These are phyloP conservation scores for Caenorhabditis macrosperma DNA, from an alignment of 2,888 invertebrate genomes.

Conservation along the genomic window DNA sequence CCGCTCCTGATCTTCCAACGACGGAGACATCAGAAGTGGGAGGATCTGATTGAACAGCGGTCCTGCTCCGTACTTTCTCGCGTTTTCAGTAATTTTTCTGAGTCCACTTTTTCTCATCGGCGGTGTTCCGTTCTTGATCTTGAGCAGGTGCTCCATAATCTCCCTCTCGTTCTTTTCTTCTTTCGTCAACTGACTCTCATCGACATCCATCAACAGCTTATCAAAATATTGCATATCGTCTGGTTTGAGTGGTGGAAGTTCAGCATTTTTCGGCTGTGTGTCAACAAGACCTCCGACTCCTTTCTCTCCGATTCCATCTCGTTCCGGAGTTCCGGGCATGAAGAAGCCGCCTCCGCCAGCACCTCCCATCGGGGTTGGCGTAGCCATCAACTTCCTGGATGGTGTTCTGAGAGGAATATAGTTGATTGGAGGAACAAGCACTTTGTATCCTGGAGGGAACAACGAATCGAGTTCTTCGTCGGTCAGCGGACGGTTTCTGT, in stretches of 20 bases:
- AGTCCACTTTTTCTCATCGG: conserved; percentile 91
- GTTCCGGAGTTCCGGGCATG: conserved; percentile 85
- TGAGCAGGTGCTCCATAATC: conserved; percentile 97
- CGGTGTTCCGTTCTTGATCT: conserved; percentile 99
- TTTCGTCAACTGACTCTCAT: conserved; percentile 90
- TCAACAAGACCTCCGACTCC: conserved; percentile 83
- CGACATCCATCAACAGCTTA: conserved; percentile 96
- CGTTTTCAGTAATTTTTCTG: conserved; percentile 92
- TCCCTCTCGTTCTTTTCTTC: conserved; percentile 98
- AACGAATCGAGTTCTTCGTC: conserved; percentile 97
- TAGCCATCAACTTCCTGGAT: conserved; percentile 95
- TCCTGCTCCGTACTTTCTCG: conserved; percentile 97
- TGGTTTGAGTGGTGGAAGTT: conserved; percentile 98
- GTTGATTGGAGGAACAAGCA: conserved; percentile 92
- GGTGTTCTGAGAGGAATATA: conserved; percentile 98
- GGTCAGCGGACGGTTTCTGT: conserved; percentile 94
- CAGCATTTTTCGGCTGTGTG: conserved; percentile 94
- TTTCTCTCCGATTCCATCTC: conserved; percentile 74
- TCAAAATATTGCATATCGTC: conserved; percentile 99
- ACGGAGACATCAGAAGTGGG: conserved; percentile 99
- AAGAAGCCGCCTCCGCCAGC: conserved; percentile 87
- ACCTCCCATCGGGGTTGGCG: conserved; percentile 91
- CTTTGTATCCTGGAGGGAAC: conserved; percentile 98
- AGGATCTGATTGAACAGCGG: conserved; percentile 99
- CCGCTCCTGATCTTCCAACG: conserved; percentile 98